Conservation (phyloP, 2,113 vertebrate species). For the Silurus meridionalis region DNA sequence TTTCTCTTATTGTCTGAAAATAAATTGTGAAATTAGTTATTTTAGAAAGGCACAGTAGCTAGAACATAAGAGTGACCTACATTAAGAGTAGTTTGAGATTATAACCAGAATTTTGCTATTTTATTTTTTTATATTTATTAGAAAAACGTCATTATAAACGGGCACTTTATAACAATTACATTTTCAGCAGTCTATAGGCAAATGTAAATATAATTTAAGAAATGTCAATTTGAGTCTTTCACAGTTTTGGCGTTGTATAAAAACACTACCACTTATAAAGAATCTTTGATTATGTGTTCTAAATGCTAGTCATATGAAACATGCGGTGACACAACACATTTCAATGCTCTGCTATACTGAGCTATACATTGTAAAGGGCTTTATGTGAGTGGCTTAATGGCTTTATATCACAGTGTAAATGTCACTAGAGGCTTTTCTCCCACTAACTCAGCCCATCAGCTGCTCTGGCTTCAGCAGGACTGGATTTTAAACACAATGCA, state of each 20-base stretch:
- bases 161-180: neutral
- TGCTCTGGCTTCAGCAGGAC: constrained; percentile 11
- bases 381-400: constrained; percentile 12
- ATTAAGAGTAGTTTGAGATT: neutral
- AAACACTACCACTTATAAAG: neutral
- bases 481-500: neutral
- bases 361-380: neutral
- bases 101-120: neutral
- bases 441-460: constrained; percentile 10
- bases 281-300: neutral
- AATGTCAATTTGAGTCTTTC: neutral
- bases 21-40: neutral
- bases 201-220: neutral
- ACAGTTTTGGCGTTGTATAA: neutral
- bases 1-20: neutral
- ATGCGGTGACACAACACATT: neutral
- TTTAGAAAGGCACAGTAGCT: neutral
- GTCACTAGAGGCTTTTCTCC: neutral
- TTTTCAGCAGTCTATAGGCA: neutral
- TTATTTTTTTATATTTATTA: neutral
- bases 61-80: neutral
- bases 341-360: neutral
- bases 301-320: neutral
- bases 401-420: constrained; percentile 5
- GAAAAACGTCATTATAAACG: neutral